phyloP scores from a whole-genome alignment of 2,797 vertebrate genomes.

The Neosilurus mollespiculum region DNA sequence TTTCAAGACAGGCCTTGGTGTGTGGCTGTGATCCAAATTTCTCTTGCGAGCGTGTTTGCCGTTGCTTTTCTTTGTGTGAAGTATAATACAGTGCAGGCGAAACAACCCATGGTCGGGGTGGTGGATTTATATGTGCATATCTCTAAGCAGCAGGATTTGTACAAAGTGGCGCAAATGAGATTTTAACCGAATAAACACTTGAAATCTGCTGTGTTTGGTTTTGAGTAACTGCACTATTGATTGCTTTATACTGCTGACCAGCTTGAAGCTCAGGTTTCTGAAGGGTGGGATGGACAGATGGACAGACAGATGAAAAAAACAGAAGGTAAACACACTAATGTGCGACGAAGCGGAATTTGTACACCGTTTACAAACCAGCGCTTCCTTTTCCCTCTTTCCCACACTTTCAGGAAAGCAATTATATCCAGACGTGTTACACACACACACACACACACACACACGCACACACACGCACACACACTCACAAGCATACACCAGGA shows the following conservation, averaged over 20 bases:
- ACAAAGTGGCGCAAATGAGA: slow-evolving; percentile 18
- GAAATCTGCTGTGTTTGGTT: slow-evolving; percentile 23
- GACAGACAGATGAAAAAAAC: not conserved
- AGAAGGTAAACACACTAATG: not conserved
- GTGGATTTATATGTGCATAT: not conserved
- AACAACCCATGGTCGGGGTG: slow-evolving; percentile 11
- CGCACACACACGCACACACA: not conserved
- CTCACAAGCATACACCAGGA: slow-evolving; percentile 9
- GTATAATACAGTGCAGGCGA: slow-evolving; percentile 20
- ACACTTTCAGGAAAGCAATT: slow-evolving; percentile 10
- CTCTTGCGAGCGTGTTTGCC: not conserved
- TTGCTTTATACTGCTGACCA: slow-evolving; percentile 40
- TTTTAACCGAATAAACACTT: slow-evolving; percentile 42
- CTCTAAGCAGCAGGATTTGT: slow-evolving; percentile 16
- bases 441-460: not conserved
- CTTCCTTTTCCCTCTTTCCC: not conserved
- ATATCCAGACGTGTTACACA: not conserved
- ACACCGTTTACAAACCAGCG: not conserved
- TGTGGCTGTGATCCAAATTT: slow-evolving; percentile 22
- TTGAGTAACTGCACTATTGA: slow-evolving; percentile 40
- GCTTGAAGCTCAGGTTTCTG: slow-evolving; percentile 25
- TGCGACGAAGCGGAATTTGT: not conserved
- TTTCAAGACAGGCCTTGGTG: slow-evolving; percentile 25
- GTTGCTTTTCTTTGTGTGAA: slow-evolving; percentile 9
- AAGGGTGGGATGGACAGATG: not conserved